phyloP scores from a whole-genome alignment of 2,888 invertebrate genomes.

The Erebia palarica region DNA sequence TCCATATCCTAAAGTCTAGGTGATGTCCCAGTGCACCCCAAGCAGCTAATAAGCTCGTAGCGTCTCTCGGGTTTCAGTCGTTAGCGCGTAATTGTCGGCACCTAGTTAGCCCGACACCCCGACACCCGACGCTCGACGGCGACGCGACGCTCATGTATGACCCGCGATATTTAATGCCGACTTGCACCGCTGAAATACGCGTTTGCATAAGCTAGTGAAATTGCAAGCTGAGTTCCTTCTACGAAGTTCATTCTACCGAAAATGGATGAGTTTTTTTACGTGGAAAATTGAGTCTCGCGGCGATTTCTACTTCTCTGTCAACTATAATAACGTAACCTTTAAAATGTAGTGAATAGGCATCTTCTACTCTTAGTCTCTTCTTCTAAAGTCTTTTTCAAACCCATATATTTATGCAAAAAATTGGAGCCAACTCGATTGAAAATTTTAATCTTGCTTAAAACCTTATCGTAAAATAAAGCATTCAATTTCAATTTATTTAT shows the following conservation, averaged over 20 bases:
- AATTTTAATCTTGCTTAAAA: no score
- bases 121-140: conserved; percentile 62
- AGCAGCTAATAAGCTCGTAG: conserved; percentile 68
- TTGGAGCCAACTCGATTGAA: no score
- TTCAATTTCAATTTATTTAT: no score
- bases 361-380: no score
- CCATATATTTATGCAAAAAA: no score
- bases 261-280: neutral
- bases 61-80: conserved; percentile 71
- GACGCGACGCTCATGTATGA: conserved; percentile 71
- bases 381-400: no score
- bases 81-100: conserved; percentile 76
- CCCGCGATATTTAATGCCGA: conserved; percentile 46
- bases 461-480: no score
- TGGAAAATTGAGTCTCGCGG: neutral
- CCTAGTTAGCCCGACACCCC: conserved; percentile 67
- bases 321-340: no score
- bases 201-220: conserved; percentile 18
- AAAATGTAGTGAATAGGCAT: no score
- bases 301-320: no score
- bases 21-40: neutral
- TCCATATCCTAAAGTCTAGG: conserved; percentile 5
- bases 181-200: conserved; percentile 38
- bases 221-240: conserved; percentile 6
- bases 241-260: conserved; percentile 8